Conservation (phyloP, 2,113 vertebrate genomes). For the Myrmecobius fasciatus region DNA sequence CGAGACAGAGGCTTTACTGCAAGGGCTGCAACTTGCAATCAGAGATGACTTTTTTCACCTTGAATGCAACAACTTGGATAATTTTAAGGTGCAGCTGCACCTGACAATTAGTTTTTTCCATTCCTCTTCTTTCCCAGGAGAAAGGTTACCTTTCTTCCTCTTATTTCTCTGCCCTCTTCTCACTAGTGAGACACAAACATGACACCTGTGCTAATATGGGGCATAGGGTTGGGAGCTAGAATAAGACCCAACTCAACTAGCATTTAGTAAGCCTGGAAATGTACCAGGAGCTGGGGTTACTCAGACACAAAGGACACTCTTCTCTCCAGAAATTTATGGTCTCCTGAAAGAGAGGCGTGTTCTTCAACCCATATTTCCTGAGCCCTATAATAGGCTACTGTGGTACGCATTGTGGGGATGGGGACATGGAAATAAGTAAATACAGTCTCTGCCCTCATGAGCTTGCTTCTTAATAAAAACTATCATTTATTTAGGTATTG, state of each 20-base stretch:
- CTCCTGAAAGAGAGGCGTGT: neutral
- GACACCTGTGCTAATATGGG: neutral
- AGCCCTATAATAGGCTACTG: neutral
- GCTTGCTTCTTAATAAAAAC: neutral
- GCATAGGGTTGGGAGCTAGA: neutral
- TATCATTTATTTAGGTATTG: neutral
- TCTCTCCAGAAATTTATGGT: neutral
- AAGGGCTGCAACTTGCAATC: constrained; percentile 50
- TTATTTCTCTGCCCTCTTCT: neutral
- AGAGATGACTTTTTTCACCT: constrained; percentile 55
- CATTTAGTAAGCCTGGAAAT: neutral
- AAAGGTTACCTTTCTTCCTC: neutral
- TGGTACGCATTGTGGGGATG: neutral
- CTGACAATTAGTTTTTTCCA: constrained; percentile 14
- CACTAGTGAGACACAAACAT: neutral
- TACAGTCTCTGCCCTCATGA: neutral
- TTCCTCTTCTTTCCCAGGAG: neutral
- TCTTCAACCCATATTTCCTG: neutral
- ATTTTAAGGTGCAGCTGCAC: constrained; percentile 17
- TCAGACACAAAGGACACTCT: neutral
- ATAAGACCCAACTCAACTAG: neutral
- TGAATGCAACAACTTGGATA: constrained; percentile 6
- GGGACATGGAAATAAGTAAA: neutral
- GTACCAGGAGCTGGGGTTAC: neutral
- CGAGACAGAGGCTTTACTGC: neutral